A percentile compares a stretch with the other conserved stretches of the same genome.
These are phyloP conservation scores for Petaurus breviceps DNA, from an alignment of 2,113 vertebrate genomes.

Conservation along the genomic window DNA sequence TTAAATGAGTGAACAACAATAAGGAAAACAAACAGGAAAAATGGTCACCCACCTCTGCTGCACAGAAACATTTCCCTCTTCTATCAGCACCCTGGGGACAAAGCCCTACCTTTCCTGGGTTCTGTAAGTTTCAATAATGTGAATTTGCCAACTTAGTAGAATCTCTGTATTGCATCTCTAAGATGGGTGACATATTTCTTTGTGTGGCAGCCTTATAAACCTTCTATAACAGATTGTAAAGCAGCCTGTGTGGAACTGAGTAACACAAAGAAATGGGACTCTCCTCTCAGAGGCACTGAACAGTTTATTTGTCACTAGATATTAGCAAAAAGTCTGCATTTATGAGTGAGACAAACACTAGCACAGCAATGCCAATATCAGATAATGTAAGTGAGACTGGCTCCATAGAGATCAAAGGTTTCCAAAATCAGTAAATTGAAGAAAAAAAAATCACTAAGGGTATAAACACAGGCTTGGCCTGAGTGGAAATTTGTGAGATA, in stretches of 20 bases:
- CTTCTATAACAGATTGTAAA: background rate
- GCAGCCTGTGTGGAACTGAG: conserved; percentile 1
- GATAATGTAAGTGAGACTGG: background rate
- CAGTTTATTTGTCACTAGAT: conserved; percentile 7
- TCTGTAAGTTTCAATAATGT: background rate
- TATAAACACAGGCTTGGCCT: background rate
- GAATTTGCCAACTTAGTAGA: background rate
- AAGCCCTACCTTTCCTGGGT: background rate
- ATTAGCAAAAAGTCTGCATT: background rate
- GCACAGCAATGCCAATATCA: background rate
- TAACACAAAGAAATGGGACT: background rate
- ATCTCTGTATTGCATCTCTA: background rate
- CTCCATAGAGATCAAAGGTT: background rate
- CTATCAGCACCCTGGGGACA: background rate
- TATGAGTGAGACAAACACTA: background rate
- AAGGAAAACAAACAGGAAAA: background rate
- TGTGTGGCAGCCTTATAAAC: background rate
- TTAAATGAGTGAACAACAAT: background rate
- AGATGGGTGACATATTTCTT: background rate
- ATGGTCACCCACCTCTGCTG: background rate
- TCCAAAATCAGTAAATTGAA: background rate
- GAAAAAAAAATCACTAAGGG: background rate
- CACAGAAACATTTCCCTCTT: background rate
- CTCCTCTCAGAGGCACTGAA: background rate
- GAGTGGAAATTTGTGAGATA: background rate